These are phyloP conservation scores for Helicolenus hilgendorfi DNA, from an alignment of 2,797 vertebrate species.

Conservation along the genomic window DNA sequence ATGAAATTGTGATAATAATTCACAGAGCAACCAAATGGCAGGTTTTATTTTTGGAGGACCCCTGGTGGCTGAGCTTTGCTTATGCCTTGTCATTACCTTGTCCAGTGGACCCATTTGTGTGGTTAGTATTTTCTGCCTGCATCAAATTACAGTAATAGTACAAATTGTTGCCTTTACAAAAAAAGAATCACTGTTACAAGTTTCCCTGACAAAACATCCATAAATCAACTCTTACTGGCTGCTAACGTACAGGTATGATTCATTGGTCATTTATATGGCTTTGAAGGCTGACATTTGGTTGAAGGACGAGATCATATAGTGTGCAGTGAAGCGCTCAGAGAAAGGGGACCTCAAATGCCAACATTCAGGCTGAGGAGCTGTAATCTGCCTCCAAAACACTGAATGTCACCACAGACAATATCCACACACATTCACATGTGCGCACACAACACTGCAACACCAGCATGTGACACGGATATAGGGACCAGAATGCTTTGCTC, in stretches of 20 bases:
- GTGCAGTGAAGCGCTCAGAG: constrained; percentile 38
- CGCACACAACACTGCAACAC: constrained; percentile 13
- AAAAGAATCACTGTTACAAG: neutral
- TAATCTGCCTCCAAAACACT: constrained; percentile 55
- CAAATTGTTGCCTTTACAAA: constrained; percentile 4
- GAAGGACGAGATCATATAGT: constrained; percentile 45
- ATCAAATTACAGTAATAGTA: neutral
- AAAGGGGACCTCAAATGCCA: constrained; percentile 61
- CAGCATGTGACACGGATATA: constrained; percentile 60
- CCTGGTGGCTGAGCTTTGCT: constrained; percentile 40
- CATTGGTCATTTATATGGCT: constrained; percentile 35
- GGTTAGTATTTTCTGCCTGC: neutral
- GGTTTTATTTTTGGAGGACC: constrained; percentile 47
- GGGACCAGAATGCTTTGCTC: constrained; percentile 44
- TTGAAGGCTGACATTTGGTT: constrained; percentile 68
- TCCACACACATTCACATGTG: neutral
- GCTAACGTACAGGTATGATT: constrained; percentile 36
- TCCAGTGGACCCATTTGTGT: neutral
- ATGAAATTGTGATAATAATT: neutral
- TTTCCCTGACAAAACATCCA: constrained; percentile 26
- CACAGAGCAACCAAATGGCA: neutral
- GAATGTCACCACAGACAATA: constrained; percentile 41
- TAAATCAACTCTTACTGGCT: constrained; percentile 7
- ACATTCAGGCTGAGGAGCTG: constrained; percentile 36
- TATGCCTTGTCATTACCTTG: constrained; percentile 10